Evolutionary conservation across 2,888 invertebrate species (phyloP).

Genomic region (Bruchidius siliquastri): DNA sequence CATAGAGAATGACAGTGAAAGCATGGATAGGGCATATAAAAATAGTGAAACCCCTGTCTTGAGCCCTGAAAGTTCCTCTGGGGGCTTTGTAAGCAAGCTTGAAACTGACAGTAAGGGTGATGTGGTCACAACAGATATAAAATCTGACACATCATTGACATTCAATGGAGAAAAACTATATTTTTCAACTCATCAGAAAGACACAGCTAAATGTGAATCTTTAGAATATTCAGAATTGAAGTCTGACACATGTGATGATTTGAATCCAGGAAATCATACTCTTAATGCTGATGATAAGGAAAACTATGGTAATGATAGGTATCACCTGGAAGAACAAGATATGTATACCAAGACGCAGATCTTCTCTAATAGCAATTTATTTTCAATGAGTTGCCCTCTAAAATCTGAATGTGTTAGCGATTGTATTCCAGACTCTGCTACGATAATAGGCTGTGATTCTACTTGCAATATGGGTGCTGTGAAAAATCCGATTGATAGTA

Average conservation of each 20-base stretch:
- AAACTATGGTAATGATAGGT: slow-evolving; percentile 16
- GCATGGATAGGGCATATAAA: slow-evolving; percentile 11
- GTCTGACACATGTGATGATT: not conserved
- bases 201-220: slow-evolving; percentile 10
- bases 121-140: slow-evolving; percentile 10
- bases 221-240: slow-evolving; percentile 8
- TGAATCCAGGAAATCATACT: not conserved
- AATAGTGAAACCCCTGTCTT: slow-evolving; percentile 20
- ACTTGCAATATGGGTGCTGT: slow-evolving; percentile 31
- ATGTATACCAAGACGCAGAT: not conserved
- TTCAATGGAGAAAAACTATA: slow-evolving; percentile 21
- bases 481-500: slow-evolving; percentile 23
- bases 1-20: slow-evolving; percentile 11
- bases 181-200: slow-evolving; percentile 15
- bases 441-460: slow-evolving; percentile 33
- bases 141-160: slow-evolving; percentile 12
- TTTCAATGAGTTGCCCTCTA: not conserved
- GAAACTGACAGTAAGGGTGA: slow-evolving; percentile 14
- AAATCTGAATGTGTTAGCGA: not conserved
- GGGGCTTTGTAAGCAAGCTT: slow-evolving; percentile 21
- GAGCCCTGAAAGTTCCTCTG: slow-evolving; percentile 22
- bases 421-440: slow-evolving; percentile 7
- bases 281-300: slow-evolving; percentile 15
- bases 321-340: slow-evolving; percentile 7
- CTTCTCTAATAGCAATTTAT: slow-evolving; percentile 7